phyloP scores from a whole-genome alignment of 2,113 vertebrate species.

The Siniperca chuatsi region DNA sequence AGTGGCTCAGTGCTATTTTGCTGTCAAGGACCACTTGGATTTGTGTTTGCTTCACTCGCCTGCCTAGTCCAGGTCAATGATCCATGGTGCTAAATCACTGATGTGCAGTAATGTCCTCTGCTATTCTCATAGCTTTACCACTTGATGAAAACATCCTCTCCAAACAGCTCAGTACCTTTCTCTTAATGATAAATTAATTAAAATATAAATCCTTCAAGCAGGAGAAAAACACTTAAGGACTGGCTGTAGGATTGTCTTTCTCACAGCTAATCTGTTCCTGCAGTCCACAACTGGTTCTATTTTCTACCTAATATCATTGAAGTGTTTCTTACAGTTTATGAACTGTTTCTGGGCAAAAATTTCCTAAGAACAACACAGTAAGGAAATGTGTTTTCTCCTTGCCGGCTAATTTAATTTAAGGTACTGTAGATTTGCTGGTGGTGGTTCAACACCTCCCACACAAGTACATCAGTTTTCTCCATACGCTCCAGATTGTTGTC shows the following conservation, averaged over 20 bases:
- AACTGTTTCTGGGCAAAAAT: background rate
- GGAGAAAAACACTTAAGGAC: background rate
- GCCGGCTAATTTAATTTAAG: background rate
- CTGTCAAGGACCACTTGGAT: conserved; percentile 36
- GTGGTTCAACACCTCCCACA: conserved; percentile 23
- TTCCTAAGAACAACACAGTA: background rate
- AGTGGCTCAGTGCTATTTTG: conserved; percentile 25
- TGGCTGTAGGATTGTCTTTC: background rate
- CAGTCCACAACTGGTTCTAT: background rate
- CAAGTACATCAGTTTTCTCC: conserved; percentile 10
- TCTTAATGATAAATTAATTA: background rate
- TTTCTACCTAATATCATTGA: background rate
- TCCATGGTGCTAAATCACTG: background rate
- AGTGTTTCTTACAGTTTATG: background rate
- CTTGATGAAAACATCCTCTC: conserved; percentile 5
- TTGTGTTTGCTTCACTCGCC: background rate
- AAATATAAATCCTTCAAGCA: background rate
- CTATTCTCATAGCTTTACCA: background rate
- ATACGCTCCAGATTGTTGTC: background rate
- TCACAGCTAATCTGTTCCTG: background rate
- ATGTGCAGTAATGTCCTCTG: background rate
- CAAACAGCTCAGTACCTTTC: background rate
- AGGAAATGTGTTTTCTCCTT: background rate
- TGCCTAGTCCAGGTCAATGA: conserved; percentile 21
- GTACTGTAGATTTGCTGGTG: conserved; percentile 20